A percentile compares a stretch with the other conserved stretches of the same genome.
Evolutionary conservation across 2,113 vertebrate species (phyloP).

Genomic region (Syngnathus scovelli): DNA sequence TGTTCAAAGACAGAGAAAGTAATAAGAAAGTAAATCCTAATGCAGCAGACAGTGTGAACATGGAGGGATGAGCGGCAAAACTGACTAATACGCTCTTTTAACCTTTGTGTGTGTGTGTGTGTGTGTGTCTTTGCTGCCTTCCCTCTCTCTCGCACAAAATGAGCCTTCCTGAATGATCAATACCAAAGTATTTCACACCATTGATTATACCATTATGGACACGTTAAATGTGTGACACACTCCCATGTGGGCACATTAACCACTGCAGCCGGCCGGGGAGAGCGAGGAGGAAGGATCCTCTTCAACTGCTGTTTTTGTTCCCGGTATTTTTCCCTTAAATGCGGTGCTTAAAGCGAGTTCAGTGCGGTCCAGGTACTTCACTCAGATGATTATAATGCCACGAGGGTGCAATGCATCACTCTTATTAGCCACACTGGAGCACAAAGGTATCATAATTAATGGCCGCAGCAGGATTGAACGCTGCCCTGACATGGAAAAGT

Average conservation of each 20-base stretch:
- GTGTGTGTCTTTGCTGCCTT: constrained; percentile 20
- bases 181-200: constrained; percentile 67
- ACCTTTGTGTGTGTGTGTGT: constrained; percentile 3
- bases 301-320: constrained; percentile 29
- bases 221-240: constrained; percentile 55
- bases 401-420: constrained; percentile 73
- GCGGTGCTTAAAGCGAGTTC: constrained; percentile 54
- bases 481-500: constrained; percentile 73
- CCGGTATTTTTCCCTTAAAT: constrained; percentile 4
- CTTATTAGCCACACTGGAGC: constrained; percentile 75
- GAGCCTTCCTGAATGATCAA: constrained; percentile 54
- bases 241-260: constrained; percentile 29
- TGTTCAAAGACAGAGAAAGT: constrained; percentile 31
- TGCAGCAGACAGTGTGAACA: not conserved
- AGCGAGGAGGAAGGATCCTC: constrained; percentile 32
- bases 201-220: constrained; percentile 71
- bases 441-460: constrained; percentile 81
- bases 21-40: constrained; percentile 22
- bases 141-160: constrained; percentile 28
- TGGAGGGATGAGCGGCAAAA: constrained; percentile 15
- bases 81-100: constrained; percentile 5
- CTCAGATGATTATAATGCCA: constrained; percentile 74
- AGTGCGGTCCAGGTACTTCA: constrained; percentile 70
- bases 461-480: constrained; percentile 73
- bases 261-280: constrained; percentile 19